Evolutionary conservation across 2,888 invertebrate species (phyloP).

Genomic region (Thymelicus acteon): DNA sequence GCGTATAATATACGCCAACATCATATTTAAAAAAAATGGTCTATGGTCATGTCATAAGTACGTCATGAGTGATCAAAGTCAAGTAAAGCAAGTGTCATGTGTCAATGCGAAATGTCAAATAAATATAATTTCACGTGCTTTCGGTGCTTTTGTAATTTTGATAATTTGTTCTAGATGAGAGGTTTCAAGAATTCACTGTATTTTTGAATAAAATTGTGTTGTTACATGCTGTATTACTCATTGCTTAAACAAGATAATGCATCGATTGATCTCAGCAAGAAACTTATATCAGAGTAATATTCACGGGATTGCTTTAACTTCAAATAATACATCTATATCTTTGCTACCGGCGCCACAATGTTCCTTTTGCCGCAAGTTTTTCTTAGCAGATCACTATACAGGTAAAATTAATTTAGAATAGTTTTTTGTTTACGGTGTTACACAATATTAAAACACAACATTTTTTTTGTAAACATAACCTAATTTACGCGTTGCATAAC

Average conservation of each 20-base stretch:
- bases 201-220: slow-evolving; percentile 41
- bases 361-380: slow-evolving; percentile 72
- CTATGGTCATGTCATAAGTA: too few relatives aligned
- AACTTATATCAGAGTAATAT: slow-evolving; percentile 73
- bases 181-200: slow-evolving; percentile 45
- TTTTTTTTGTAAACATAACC: slow-evolving; percentile 54
- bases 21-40: too few relatives aligned
- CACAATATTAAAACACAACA: not conserved
- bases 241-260: slow-evolving; percentile 62
- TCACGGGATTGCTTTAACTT: slow-evolving; percentile 59
- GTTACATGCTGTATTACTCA: slow-evolving; percentile 49
- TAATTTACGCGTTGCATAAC: slow-evolving; percentile 71
- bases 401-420: slow-evolving; percentile 52
- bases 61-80: not conserved
- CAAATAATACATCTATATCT: slow-evolving; percentile 55
- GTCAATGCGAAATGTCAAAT: too few relatives aligned
- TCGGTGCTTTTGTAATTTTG: slow-evolving; percentile 45
- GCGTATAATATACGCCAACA: too few relatives aligned
- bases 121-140: slow-evolving; percentile 45
- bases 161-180: not conserved
- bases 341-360: slow-evolving; percentile 69
- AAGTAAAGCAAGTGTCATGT: slow-evolving; percentile 1
- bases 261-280: slow-evolving; percentile 72
- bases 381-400: slow-evolving; percentile 62
- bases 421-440: not conserved